phyloP scores from a whole-genome alignment of 2,113 vertebrate genomes.

The Montifringilla adamsi region DNA sequence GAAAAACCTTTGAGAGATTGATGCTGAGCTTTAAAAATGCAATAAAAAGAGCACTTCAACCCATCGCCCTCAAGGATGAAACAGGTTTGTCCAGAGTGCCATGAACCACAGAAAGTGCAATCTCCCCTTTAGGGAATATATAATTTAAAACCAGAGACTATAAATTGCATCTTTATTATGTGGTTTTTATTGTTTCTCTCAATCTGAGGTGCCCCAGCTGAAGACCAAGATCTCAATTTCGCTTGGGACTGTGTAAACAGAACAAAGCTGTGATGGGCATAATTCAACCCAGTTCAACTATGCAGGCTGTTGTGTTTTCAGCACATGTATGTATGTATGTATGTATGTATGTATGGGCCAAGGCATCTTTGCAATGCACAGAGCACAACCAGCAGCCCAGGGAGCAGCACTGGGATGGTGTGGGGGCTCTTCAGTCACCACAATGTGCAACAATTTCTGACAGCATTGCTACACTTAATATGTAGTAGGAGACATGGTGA shows the following conservation, averaged over 20 bases:
- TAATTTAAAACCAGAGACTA: neutral
- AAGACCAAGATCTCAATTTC: neutral
- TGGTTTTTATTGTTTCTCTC: neutral
- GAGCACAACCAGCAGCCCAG: neutral
- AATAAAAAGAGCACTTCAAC: neutral
- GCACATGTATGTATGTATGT: too few relatives aligned
- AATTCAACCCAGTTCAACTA: neutral
- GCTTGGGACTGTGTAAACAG: neutral
- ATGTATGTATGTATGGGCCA: accelerated
- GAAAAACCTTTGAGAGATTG: neutral
- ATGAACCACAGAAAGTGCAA: neutral
- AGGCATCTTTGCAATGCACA: neutral
- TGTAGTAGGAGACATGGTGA: neutral
- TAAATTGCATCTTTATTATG: neutral
- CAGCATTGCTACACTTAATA: accelerated
- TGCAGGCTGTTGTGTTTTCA: neutral
- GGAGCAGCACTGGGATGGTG: accelerated
- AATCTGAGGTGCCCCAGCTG: neutral
- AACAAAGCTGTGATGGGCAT: neutral
- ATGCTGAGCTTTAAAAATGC: neutral
- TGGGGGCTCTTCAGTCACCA: neutral
- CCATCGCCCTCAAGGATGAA: neutral
- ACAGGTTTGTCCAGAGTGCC: neutral
- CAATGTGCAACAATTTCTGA: neutral
- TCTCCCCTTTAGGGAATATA: neutral